Base-by-base conservation (phyloP, 2,797 vertebrate genomes). In the Onychomys torridus region DNA sequence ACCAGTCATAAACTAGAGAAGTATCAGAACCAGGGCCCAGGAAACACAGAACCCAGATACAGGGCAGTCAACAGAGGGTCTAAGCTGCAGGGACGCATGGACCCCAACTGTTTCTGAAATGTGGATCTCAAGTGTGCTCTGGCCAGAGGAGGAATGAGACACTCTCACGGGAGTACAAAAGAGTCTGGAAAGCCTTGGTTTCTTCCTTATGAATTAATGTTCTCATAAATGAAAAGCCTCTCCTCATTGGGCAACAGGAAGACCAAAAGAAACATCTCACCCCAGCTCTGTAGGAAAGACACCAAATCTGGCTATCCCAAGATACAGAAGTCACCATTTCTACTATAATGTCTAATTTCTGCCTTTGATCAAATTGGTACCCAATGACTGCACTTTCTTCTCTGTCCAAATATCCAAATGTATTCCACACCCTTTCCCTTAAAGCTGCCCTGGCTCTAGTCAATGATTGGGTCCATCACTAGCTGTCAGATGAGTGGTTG, bases 51-150 rank as follows among this genome's bases (percentile, higher is more conserved):
- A 49, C 37, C 86, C 9, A 25, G 3, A 69, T 1, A 43, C 43
- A 61, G 2, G 91, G 92, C 95, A 90, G 75, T 87, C 90, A 96
- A 89, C 63, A 91, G 89, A 96, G 37, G 29, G 78, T 43, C 40
- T 81, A 93, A 97, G 91, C 11, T 9, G 92, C 88, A 81, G 95
- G 78, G 88, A 98, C 95, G 96, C 97, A 90, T 76, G 77, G 93
- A 59, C 96, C 96, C 49, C 75, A 87, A 89, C 14, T 94, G 93
- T 96, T 90, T 90, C 59, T 95, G 97, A 98, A 97, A 97, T 87
- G 85, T 46, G 93, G 96, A 97, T 86, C 96, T 97, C 97, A 93
- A 97, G 97, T 96, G 91, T 34, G 3, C 85, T 96, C 97, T 92
- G 97, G 88, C 97, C 93, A 90, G 71, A 49, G 46, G 19, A 79